Percentiles rank a stretch among this genome's conserved stretches.
Evolutionary conservation across 2,113 vertebrate genomes (phyloP).

Genomic region (Amazona vittata): DNA sequence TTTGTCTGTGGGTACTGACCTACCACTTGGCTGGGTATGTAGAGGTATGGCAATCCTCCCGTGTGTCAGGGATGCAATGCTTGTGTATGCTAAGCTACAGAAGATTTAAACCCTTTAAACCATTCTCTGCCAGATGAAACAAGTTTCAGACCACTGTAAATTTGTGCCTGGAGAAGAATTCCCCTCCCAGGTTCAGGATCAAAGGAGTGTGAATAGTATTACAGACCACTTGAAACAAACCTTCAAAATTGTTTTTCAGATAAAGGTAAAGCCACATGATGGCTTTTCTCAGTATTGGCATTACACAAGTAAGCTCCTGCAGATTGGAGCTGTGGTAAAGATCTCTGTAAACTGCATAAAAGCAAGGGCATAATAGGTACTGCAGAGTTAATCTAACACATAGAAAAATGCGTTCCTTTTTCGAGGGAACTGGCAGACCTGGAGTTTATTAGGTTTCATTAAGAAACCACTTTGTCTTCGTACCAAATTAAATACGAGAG

Average conservation of each 20-base stretch:
- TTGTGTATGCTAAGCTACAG: rapidly evolving
- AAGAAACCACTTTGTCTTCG: background rate
- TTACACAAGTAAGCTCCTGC: background rate
- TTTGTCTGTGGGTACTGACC: background rate
- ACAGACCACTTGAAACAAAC: background rate
- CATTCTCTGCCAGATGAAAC: background rate
- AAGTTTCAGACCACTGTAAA: background rate
- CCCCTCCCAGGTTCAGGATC: background rate
- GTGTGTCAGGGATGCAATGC: rapidly evolving
- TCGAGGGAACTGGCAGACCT: slow-evolving; percentile 32
- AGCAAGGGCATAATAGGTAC: background rate
- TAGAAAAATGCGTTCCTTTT: slow-evolving; percentile 23
- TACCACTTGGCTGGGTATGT: background rate
- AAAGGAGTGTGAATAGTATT: background rate
- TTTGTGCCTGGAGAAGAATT: background rate
- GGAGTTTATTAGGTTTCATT: background rate
- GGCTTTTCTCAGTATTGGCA: background rate
- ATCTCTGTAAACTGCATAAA: background rate
- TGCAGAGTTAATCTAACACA: slow-evolving; percentile 1
- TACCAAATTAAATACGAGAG: background rate
- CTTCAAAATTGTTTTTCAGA: background rate
- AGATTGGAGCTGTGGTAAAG: background rate
- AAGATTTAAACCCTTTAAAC: background rate
- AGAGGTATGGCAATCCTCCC: background rate
- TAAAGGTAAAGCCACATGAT: background rate